Conservation (phyloP, 30 jellyfish, hydroid and myxozoan genomes). For the Aurelia aurita complex sp. Pacific region DNA sequence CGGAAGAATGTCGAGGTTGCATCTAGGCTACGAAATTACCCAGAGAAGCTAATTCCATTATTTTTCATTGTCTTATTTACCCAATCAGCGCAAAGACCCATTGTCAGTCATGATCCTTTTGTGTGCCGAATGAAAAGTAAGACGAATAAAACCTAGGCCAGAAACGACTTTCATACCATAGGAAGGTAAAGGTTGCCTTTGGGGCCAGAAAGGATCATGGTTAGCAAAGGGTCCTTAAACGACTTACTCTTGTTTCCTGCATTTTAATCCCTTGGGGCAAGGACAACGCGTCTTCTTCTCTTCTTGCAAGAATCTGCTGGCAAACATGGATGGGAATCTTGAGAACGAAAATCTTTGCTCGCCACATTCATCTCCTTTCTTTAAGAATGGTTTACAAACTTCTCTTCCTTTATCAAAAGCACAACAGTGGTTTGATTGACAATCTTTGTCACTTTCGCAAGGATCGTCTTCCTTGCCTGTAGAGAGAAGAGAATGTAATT, state of each 20-base stretch:
- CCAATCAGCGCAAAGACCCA: too few relatives aligned
- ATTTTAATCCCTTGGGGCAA: slow-evolving; percentile 39
- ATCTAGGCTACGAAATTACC: too few relatives aligned
- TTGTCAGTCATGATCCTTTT: too few relatives aligned
- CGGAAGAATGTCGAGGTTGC: too few relatives aligned
- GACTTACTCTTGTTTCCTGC: slow-evolving; percentile 27
- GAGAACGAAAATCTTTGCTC: slow-evolving; percentile 10
- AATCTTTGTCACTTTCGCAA: slow-evolving; percentile 46
- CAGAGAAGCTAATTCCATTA: too few relatives aligned
- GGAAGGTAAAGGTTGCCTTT: neutral
- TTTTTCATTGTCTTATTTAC: too few relatives aligned
- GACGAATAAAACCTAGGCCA: too few relatives aligned
- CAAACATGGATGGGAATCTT: slow-evolving; percentile 54
- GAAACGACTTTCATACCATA: too few relatives aligned
- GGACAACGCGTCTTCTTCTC: slow-evolving; percentile 44
- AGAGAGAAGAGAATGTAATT: too few relatives aligned
- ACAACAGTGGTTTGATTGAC: slow-evolving; percentile 59
- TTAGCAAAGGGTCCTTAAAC: neutral
- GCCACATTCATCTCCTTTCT: slow-evolving; percentile 49
- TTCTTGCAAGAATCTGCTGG: slow-evolving; percentile 36
- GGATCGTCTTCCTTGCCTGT: slow-evolving; percentile 56
- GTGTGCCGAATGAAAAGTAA: too few relatives aligned
- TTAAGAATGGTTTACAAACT: slow-evolving; percentile 41
- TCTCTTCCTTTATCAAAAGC: slow-evolving; percentile 50
- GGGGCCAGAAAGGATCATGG: neutral